These are phyloP conservation scores for Coptodon rendalli DNA, from an alignment of 2,113 vertebrate species.

Conservation along the genomic window DNA sequence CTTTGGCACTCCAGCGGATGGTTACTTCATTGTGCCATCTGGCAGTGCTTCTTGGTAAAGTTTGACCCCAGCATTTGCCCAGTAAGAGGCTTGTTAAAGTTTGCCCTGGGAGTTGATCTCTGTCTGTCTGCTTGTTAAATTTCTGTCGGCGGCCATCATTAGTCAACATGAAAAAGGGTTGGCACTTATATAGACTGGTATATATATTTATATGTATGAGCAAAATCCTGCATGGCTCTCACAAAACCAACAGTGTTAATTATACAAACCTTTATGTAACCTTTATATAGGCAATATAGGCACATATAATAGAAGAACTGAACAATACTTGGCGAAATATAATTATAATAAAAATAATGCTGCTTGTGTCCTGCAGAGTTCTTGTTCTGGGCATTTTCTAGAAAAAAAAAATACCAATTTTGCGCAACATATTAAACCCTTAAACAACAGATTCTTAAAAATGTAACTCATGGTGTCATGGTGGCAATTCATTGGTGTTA, in stretches of 20 bases:
- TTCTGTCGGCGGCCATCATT: conserved; percentile 30
- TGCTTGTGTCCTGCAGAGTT: background rate
- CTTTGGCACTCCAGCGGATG: background rate
- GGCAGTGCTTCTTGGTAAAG: conserved; percentile 50
- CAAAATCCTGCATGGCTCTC: background rate
- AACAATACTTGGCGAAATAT: background rate
- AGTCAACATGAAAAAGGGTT: background rate
- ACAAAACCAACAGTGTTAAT: background rate
- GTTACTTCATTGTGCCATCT: background rate
- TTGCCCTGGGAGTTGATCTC: conserved; percentile 31
- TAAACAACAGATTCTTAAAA: background rate
- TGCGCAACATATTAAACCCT: background rate
- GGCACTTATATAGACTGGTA: background rate
- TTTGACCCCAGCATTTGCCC: conserved; percentile 29
- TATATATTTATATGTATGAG: background rate
- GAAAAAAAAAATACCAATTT: background rate
- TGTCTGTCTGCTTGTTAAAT: conserved; percentile 29
- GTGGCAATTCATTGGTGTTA: background rate
- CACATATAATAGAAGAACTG: background rate
- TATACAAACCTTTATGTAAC: background rate
- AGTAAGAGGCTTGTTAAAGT: conserved; percentile 51
- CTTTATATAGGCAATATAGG: background rate
- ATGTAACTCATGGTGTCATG: background rate
- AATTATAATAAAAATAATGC: background rate
- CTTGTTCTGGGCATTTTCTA: background rate